Conservation (phyloP, 2,888 invertebrate species). For the Achlya flavicornis region DNA sequence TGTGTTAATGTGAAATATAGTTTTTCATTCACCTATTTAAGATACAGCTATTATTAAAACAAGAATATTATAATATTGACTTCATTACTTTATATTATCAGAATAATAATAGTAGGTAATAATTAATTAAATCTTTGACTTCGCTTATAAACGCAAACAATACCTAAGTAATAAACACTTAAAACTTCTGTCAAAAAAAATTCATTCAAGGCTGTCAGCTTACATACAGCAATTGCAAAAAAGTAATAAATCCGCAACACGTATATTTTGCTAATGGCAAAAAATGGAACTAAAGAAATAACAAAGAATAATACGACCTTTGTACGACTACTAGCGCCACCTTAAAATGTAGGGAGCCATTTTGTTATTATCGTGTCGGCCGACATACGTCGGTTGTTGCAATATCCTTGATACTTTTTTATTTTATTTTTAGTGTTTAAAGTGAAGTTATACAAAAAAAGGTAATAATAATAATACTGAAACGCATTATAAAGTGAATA, state of each 20-base stretch:
- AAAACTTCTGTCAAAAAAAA: too few species aligned
- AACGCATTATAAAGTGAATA: not conserved
- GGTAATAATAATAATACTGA: not conserved
- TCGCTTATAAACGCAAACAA: too few species aligned
- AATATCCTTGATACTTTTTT: not conserved
- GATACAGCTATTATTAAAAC: too few species aligned
- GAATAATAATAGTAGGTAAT: too few species aligned
- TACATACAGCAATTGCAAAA: not conserved
- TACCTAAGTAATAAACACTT: too few species aligned
- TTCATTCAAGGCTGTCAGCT: not conserved
- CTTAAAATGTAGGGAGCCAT: not conserved
- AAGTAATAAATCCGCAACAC: not conserved
- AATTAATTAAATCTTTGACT: too few species aligned
- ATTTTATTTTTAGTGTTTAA: not conserved
- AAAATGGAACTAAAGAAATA: not conserved
- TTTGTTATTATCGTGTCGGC: not conserved
- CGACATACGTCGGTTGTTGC: not conserved
- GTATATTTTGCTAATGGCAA: not conserved
- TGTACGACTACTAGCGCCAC: slow-evolving; percentile 10
- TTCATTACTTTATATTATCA: too few species aligned
- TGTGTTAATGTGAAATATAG: not conserved
- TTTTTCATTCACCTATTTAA: not conserved
- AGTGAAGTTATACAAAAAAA: not conserved
- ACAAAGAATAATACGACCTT: not conserved
- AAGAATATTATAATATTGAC: too few species aligned